Base-by-base conservation (phyloP, 2,888 invertebrate species). In the Tenthredo livida region DNA sequence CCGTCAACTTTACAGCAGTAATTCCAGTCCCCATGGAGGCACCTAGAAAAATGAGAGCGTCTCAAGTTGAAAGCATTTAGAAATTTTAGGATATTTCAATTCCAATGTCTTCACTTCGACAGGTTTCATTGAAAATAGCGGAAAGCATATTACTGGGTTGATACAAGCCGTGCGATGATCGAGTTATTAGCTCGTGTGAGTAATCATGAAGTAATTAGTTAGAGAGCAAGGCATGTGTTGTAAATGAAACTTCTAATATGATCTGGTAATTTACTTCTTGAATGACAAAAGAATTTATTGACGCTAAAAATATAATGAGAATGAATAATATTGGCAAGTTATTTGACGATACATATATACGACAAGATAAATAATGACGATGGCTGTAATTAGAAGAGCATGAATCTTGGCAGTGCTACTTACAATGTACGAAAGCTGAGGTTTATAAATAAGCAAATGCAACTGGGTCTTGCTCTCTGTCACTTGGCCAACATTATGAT, bases 1-100 rank as follows among this genome's bases (percentile, higher is more conserved):
- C 99, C 50, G 99, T 99, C 90, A 99, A 94, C 94, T 99, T 99
- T 87, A 99, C 96, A 67, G 99, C 99, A 91, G 98, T 98, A 91
- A 99, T 97, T 65, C 99, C 99, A 37, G 98, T 98, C 87, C 98
- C 98, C 93, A 97, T 97, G 54, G 99, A 98, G 85, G 97, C 97
- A 91, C 97, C 98, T 98, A 94, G 87, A 95, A 95, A 85, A 78
- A 85, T 85, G 40, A 87, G 86, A 89, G 90, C 87, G 88, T 21
- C 1, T 58, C 21, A 61, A 21, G 10, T 61, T 7, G 0, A 21
- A 10, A 43, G 25, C 9, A 25, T 12, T 33, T 25, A 15, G 10
- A 15, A 67, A 29, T 33, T 73, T 78, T 73, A 10, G 89, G 88
- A 85, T 86, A 88, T 87, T 88, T 88, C 67, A 88, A 50, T 50